A percentile compares a stretch with the other conserved stretches of the same genome.
phyloP scores from a whole-genome alignment of 2,888 invertebrate genomes.

The Melikaiella ostensackeni region DNA sequence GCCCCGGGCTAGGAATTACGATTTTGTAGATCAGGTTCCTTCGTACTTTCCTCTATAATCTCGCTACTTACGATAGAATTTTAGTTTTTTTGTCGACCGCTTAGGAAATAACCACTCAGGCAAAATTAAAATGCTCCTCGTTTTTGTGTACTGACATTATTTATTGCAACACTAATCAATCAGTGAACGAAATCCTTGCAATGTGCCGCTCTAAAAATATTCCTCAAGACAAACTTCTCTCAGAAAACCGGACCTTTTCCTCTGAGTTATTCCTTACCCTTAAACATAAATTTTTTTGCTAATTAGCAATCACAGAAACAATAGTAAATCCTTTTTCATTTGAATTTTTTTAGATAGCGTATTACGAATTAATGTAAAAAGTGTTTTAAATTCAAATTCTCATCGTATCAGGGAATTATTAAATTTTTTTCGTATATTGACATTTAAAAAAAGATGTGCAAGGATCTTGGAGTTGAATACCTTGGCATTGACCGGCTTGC shows the following conservation, averaged over 20 bases:
- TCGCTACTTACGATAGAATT: not conserved
- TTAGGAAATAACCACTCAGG: not conserved
- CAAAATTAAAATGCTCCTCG: not conserved
- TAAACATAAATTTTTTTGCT: too few species aligned
- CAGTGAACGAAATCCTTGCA: not conserved
- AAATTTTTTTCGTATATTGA: not conserved
- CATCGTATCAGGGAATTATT: not conserved
- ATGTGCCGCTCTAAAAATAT: not conserved
- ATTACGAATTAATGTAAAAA: too few species aligned
- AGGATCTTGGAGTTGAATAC: slow-evolving; percentile 62
- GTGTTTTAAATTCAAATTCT: not conserved
- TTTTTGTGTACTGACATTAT: slow-evolving; percentile 2
- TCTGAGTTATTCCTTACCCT: too few species aligned
- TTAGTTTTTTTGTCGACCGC: not conserved
- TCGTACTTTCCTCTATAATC: not conserved
- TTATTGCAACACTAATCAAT: slow-evolving; percentile 22
- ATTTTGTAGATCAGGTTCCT: slow-evolving; percentile 25
- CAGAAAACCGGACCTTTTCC: not conserved
- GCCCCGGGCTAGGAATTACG: not conserved
- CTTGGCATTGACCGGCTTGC: slow-evolving; percentile 77
- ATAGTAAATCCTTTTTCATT: not conserved
- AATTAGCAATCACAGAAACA: not conserved
- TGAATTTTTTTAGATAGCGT: not conserved
- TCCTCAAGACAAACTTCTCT: not conserved
- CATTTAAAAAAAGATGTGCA: slow-evolving; percentile 1